These are phyloP conservation scores for Drosophila lacicola DNA, from an alignment of 2,888 invertebrate species.

Conservation along the genomic window DNA sequence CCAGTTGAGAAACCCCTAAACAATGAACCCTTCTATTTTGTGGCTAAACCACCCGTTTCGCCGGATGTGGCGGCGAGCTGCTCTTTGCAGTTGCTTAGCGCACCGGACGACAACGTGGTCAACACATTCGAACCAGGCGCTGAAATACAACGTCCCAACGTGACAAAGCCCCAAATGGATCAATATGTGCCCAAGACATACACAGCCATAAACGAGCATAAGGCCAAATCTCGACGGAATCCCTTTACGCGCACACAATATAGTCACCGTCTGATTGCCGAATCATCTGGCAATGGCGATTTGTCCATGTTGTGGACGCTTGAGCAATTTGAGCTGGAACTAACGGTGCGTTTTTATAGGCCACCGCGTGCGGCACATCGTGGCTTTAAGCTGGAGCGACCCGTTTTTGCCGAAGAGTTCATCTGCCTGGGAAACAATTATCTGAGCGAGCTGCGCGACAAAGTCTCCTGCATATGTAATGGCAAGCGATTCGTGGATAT, in stretches of 20 bases:
- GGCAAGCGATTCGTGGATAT: slow-evolving; percentile 87
- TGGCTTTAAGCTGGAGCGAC: slow-evolving; percentile 71
- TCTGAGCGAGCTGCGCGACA: slow-evolving; percentile 90
- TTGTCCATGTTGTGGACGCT: neutral
- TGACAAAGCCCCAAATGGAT: slow-evolving; percentile 16
- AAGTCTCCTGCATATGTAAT: slow-evolving; percentile 91
- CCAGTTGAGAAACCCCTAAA: neutral
- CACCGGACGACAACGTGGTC: slow-evolving; percentile 48
- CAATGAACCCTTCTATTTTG: slow-evolving; percentile 40
- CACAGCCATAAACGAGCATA: slow-evolving; percentile 41
- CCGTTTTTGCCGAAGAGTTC: slow-evolving; percentile 87
- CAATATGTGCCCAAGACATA: slow-evolving; percentile 44
- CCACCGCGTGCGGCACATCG: slow-evolving; percentile 85
- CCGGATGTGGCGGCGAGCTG: slow-evolving; percentile 45
- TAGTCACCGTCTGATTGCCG: slow-evolving; percentile 43
- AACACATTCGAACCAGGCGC: slow-evolving; percentile 38
- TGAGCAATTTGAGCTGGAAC: slow-evolving; percentile 78
- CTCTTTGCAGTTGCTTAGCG: slow-evolving; percentile 41
- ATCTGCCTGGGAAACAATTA: slow-evolving; percentile 89
- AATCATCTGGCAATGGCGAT: slow-evolving; percentile 4
- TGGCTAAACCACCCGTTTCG: slow-evolving; percentile 35
- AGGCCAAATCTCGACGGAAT: slow-evolving; percentile 47
- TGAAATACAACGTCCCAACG: slow-evolving; percentile 34
- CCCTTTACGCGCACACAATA: slow-evolving; percentile 73
- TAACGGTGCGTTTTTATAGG: slow-evolving; percentile 86